Conservation (phyloP, 2,113 vertebrate species). For the Chiloscyllium plagiosum region DNA sequence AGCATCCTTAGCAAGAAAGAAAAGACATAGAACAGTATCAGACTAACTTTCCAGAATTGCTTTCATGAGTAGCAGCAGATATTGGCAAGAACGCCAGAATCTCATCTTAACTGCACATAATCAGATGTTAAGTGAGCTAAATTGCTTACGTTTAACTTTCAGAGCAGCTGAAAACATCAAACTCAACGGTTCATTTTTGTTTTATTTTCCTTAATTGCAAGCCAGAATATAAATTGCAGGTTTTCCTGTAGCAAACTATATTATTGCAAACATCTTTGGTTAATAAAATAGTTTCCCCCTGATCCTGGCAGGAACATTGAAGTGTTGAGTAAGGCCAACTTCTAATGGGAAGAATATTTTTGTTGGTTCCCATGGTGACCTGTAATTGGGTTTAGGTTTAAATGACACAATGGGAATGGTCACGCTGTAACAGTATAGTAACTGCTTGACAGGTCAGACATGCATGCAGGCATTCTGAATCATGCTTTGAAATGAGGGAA, state of each 20-base stretch:
- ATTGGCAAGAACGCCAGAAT: background rate
- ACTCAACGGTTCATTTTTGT: too few relatives aligned
- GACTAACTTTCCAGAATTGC: background rate
- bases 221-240: background rate
- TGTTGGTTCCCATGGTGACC: background rate
- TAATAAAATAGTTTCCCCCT: background rate
- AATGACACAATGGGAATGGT: background rate
- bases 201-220: background rate
- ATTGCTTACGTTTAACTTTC: background rate
- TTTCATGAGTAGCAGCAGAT: background rate
- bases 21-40: background rate
- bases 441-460: background rate
- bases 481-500: background rate
- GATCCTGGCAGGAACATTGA: background rate
- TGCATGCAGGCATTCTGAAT: background rate
- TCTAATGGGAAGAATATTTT: constrained; percentile 12
- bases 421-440: background rate
- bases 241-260: background rate
- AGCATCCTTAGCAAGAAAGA: background rate
- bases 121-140: background rate
- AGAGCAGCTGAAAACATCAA: background rate
- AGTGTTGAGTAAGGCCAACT: background rate
- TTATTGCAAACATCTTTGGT: background rate
- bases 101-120: background rate
- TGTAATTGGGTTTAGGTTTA: background rate